Evolutionary conservation across 2,797 vertebrate species (phyloP).

Genomic region (Gymnocypris eckloni): DNA sequence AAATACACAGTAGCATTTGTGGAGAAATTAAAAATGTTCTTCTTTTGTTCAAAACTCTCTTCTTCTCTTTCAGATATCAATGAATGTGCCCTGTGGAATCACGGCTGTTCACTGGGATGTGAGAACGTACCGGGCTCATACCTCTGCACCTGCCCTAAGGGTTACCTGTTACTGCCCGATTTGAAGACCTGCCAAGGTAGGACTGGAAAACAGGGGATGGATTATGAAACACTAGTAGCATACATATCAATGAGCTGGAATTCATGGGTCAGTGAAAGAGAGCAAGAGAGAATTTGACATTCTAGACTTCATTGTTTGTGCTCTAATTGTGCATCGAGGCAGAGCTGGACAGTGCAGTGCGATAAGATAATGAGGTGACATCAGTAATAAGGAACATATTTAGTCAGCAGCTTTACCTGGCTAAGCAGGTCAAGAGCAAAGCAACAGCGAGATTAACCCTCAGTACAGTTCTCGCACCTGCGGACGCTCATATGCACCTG

Average conservation of each 20-base stretch:
- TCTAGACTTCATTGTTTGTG: neutral
- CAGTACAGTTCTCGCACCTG: neutral
- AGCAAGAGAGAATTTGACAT: neutral
- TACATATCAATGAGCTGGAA: neutral
- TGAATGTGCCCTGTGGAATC: conserved; percentile 92
- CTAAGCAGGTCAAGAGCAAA: conserved; percentile 73
- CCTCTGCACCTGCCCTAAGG: conserved; percentile 89
- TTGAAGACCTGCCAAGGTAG: conserved; percentile 89
- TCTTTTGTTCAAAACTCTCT: neutral
- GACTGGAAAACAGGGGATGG: conserved; percentile 25
- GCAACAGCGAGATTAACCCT: conserved; percentile 63
- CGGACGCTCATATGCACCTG: neutral
- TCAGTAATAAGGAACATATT: conserved; percentile 74
- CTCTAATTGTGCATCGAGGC: neutral
- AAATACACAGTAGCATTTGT: neutral
- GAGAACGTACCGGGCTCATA: conserved; percentile 94
- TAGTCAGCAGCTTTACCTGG: conserved; percentile 76
- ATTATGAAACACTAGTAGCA: neutral
- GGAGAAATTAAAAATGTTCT: neutral
- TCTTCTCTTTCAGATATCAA: conserved; percentile 84
- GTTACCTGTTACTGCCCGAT: conserved; percentile 88
- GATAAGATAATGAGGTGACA: conserved; percentile 72
- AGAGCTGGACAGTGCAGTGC: conserved; percentile 47
- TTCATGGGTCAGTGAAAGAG: neutral
- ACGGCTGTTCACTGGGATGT: conserved; percentile 94